A percentile compares a stretch with the other conserved stretches of the same genome.
Evolutionary conservation across 2,888 invertebrate genomes (phyloP).

Genomic region (Melieria picta): DNA sequence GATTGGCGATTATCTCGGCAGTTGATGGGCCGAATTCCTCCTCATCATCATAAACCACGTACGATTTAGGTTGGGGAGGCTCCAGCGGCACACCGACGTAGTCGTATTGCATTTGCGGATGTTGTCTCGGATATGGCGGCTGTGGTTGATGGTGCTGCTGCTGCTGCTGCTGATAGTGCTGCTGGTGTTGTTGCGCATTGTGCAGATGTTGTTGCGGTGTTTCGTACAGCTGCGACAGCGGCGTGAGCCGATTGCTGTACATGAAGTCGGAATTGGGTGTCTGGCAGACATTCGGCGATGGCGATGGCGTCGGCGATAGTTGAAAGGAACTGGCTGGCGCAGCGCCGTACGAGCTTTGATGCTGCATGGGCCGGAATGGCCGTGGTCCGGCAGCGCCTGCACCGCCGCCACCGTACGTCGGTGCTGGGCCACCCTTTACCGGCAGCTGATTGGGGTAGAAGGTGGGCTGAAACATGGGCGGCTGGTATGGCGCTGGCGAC

Average conservation of each 20-base stretch:
- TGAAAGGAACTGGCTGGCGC: slow-evolving; percentile 62
- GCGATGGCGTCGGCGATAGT: slow-evolving; percentile 69
- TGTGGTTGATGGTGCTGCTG: slow-evolving; percentile 54
- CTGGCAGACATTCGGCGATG: slow-evolving; percentile 69
- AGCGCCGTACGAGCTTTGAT: slow-evolving; percentile 59
- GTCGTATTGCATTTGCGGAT: slow-evolving; percentile 62
- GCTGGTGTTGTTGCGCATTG: slow-evolving; percentile 48
- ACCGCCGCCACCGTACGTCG: slow-evolving; percentile 37
- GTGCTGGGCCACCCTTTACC: slow-evolving; percentile 41
- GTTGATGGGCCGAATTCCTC: slow-evolving; percentile 85
- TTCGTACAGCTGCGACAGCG: slow-evolving; percentile 54
- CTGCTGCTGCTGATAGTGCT: slow-evolving; percentile 51
- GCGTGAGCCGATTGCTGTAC: slow-evolving; percentile 69
- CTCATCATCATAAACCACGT: slow-evolving; percentile 72
- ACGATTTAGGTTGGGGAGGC: slow-evolving; percentile 74
- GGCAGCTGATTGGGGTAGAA: slow-evolving; percentile 45
- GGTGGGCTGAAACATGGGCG: slow-evolving; percentile 43
- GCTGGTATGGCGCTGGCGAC: slow-evolving; percentile 62
- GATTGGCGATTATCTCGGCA: slow-evolving; percentile 91
- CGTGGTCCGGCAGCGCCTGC: slow-evolving; percentile 64
- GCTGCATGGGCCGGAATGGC: slow-evolving; percentile 64
- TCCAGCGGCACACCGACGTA: slow-evolving; percentile 79
- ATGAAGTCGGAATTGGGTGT: slow-evolving; percentile 71
- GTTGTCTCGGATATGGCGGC: slow-evolving; percentile 53
- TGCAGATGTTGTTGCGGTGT: slow-evolving; percentile 63